Percentiles rank a stretch among this genome's conserved stretches.
Evolutionary conservation across 2,888 invertebrate species (phyloP).

Genomic region (Drosophila subsilvestris): DNA sequence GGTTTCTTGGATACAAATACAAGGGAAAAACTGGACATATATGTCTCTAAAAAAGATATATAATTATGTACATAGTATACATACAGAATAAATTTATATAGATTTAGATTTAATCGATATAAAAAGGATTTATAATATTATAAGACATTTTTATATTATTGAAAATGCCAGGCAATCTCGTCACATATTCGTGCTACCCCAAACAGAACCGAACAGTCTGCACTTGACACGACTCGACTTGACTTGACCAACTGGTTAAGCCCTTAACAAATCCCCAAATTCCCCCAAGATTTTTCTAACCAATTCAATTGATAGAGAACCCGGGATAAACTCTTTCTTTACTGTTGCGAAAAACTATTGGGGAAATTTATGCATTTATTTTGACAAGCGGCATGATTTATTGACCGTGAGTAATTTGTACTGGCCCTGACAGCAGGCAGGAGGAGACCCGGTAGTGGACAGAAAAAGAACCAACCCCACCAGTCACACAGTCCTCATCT

Average conservation of each 20-base stretch:
- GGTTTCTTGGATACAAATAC: not conserved
- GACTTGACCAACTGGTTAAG: slow-evolving; percentile 55
- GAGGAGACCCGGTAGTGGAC: slow-evolving; percentile 19
- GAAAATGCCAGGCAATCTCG: not conserved
- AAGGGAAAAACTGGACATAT: too few relatives aligned
- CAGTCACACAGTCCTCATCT: not conserved
- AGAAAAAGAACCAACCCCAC: slow-evolving; percentile 38
- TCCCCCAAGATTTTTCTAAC: slow-evolving; percentile 30
- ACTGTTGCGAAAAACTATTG: slow-evolving; percentile 53
- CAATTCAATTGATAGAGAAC: slow-evolving; percentile 61
- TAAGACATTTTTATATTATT: too few relatives aligned
- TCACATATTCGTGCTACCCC: not conserved
- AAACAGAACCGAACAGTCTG: not conserved
- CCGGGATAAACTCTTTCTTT: slow-evolving; percentile 30
- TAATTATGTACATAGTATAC: too few relatives aligned
- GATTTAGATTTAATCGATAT: too few relatives aligned
- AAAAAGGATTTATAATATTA: too few relatives aligned
- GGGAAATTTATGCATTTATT: slow-evolving; percentile 75
- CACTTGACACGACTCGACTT: not conserved
- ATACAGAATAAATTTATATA: too few relatives aligned
- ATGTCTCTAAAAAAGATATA: too few relatives aligned
- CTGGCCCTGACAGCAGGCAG: slow-evolving; percentile 29
- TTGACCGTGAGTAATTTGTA: slow-evolving; percentile 84
- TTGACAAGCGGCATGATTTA: slow-evolving; percentile 83
- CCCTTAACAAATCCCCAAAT: slow-evolving; percentile 67